These are phyloP conservation scores for Vicugna pacos DNA, from an alignment of 2,113 vertebrate genomes.

Conservation along the genomic window DNA sequence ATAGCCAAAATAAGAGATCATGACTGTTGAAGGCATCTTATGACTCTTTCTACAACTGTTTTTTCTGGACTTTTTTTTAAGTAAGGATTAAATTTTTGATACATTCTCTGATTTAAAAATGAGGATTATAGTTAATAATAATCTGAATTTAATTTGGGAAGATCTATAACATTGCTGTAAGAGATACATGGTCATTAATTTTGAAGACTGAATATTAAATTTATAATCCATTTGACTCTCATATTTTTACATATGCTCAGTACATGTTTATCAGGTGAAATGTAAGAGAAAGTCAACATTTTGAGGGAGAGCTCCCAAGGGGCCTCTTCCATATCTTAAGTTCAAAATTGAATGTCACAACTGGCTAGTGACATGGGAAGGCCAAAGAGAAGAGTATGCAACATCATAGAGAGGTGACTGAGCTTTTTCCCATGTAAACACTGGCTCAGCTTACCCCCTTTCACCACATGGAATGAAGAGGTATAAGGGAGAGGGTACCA, in stretches of 20 bases:
- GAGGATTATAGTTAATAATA: neutral
- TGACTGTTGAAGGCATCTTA: neutral
- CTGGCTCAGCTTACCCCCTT: neutral
- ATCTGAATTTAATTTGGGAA: constrained; percentile 13
- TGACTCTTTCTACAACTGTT: neutral
- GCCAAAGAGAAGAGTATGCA: neutral
- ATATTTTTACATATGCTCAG: neutral
- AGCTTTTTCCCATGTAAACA: neutral
- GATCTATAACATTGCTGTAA: neutral
- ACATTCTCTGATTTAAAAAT: constrained; percentile 16
- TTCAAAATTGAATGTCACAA: neutral
- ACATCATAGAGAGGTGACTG: neutral
- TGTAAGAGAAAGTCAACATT: constrained; percentile 27
- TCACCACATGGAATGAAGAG: neutral
- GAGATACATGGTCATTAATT: neutral
- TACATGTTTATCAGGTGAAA: neutral
- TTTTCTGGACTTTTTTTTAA: neutral
- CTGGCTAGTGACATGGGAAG: neutral
- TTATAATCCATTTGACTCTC: neutral
- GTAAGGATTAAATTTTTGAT: neutral
- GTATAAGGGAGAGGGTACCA: neutral
- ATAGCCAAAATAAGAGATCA: neutral
- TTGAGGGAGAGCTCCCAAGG: neutral
- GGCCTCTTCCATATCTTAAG: neutral
- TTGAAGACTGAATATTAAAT: neutral